Evolutionary conservation across 2,113 vertebrate genomes (phyloP).

Genomic region (Peromyscus leucopus): DNA sequence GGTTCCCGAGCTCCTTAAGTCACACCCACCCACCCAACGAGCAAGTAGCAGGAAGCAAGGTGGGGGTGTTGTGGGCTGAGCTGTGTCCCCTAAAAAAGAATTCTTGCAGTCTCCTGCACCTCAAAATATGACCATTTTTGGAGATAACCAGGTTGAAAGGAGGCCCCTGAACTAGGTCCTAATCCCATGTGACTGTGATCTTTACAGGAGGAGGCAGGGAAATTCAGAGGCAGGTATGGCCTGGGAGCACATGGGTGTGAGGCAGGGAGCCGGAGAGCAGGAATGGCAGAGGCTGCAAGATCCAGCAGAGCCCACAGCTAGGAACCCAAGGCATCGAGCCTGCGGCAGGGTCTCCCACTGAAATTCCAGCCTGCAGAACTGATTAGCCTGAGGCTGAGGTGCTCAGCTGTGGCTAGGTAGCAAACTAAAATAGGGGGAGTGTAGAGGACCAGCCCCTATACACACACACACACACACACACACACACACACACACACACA

Average conservation of each 20-base stretch:
- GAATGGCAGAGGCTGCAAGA: background rate
- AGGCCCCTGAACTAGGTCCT: background rate
- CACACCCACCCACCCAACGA: background rate
- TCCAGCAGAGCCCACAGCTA: background rate
- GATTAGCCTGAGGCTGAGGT: too few species aligned
- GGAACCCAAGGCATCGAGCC: background rate
- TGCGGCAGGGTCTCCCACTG: background rate
- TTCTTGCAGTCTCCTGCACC: background rate
- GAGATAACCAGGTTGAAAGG: constrained; percentile 22
- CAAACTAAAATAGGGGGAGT: background rate
- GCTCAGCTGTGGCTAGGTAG: background rate
- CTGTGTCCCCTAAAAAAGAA: background rate
- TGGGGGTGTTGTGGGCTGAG: background rate
- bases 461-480: too few species aligned
- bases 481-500: too few species aligned
- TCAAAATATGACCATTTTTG: constrained; percentile 27
- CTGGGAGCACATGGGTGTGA: too few species aligned
- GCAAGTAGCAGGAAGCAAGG: background rate
- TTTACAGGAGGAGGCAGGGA: background rate
- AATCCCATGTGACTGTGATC: background rate
- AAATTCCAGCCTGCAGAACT: background rate
- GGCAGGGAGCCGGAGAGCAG: background rate
- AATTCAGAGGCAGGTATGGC: background rate
- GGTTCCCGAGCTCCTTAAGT: background rate
- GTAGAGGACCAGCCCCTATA: too few species aligned